phyloP scores from a whole-genome alignment of 2,113 vertebrate genomes.

The Cettia cetti region DNA sequence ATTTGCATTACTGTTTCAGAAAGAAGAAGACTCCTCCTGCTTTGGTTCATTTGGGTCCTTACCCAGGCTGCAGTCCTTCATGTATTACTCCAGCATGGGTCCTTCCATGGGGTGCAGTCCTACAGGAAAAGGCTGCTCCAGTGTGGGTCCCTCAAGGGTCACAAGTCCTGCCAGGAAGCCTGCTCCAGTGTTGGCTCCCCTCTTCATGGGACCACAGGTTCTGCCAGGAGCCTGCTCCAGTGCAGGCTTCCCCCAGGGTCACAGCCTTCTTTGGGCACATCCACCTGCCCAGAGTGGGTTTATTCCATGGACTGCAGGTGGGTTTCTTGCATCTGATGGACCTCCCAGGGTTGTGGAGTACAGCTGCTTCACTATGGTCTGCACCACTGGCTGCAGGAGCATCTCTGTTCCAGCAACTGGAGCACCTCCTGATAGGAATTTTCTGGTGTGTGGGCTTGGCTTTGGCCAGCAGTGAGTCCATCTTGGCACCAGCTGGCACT shows the following conservation, averaged over 20 bases:
- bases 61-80: not conserved
- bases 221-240: not conserved
- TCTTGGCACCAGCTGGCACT: not conserved
- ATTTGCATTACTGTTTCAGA: not conserved
- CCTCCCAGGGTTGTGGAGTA: not conserved
- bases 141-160: not conserved
- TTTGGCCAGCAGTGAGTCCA: not conserved
- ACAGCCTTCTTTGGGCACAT: not conserved
- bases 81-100: not conserved
- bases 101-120: not conserved
- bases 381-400: not conserved
- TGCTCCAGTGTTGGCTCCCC: not conserved
- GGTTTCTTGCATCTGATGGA: not conserved
- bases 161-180: not conserved
- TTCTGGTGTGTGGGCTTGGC: not conserved
- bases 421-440: too few species aligned
- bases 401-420: not conserved
- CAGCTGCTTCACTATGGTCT: not conserved
- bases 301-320: not conserved
- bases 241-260: not conserved
- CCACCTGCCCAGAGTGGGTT: rapidly evolving
- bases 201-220: not conserved
- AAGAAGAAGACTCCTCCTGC: not conserved
- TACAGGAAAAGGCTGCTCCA: not conserved
- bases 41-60: not conserved